phyloP scores from a whole-genome alignment of 2,113 vertebrate genomes.

The Plotosus lineatus region DNA sequence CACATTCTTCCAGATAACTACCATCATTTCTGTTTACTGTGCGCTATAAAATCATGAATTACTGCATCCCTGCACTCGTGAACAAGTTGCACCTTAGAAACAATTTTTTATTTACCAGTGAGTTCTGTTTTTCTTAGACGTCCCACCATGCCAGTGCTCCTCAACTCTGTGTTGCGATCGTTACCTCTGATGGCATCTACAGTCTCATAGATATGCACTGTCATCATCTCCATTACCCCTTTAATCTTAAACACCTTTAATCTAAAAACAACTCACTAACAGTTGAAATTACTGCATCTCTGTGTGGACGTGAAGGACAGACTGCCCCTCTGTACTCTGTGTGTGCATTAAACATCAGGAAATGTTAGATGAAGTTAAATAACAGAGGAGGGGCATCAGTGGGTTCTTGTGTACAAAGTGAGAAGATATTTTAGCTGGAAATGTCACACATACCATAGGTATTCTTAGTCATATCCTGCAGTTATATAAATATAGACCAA shows the following conservation, averaged over 20 bases:
- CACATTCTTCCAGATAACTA: too few relatives aligned
- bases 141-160: not conserved
- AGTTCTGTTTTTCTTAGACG: too few relatives aligned
- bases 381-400: not conserved
- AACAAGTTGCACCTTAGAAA: too few relatives aligned
- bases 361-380: not conserved
- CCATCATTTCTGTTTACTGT: too few relatives aligned
- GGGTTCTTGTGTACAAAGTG: not conserved
- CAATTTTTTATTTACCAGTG: too few relatives aligned
- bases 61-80: too few relatives aligned
- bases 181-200: not conserved
- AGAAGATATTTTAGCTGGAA: not conserved
- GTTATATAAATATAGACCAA: too few relatives aligned
- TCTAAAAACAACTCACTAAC: not conserved
- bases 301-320: not conserved
- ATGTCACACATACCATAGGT: too few relatives aligned
- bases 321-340: not conserved
- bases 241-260: not conserved
- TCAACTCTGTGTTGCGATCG: not conserved
- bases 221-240: not conserved
- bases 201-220: not conserved
- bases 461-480: too few relatives aligned
- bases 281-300: not conserved
- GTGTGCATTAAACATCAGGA: not conserved
- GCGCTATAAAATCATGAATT: too few relatives aligned